Base-by-base conservation (phyloP, 1,140 invertebrate species). In the Chironomus striatipennis region DNA sequence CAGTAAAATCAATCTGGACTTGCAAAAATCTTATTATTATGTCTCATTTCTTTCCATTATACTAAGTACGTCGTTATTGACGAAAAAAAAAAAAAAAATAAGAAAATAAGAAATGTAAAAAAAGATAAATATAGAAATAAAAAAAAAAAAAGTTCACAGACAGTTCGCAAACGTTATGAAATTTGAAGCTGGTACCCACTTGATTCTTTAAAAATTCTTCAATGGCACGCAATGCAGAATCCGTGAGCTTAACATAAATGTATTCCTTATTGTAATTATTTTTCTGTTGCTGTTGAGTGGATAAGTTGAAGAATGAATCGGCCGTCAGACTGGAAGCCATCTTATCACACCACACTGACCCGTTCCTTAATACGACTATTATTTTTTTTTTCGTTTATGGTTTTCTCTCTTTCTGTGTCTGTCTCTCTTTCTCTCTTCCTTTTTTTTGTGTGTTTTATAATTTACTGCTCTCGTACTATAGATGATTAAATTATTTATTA, bases 241-340 rank as follows among this genome's bases (percentile, higher is more conserved):
- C 95, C 79, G 94, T 97, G 81, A 96, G 87, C 89, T 96, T 97
- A 81, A 96, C 92, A 86, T 95, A 95, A 84, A 96, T 89, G 83
- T 95, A 88, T 81, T 93, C 90, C 87, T 95, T 96, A 85, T 90
- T 90, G 86, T 90, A 90, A 87, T 90, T 88, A 86, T 89, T 90
- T 85, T 87, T 88, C 84, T 92, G 91, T 83, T 87, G 88, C 84
- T 92, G 91, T 83, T 94, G 94, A 86, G 93, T 73, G 7, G 42
- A 43, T 18, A 73, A 70, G 65, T 70, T 70, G 20, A 18, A 70
- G 18, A 70, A 70, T 18, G 65, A 20, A 21, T 70, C 65, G 17
- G 65, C 65, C n/a, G 65, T 70, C 42, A 74, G 43, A 17, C 42
- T 57, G 74, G 64, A 74, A 47, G 64, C 21, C 24, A 34, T 64